A percentile compares a stretch with the other conserved stretches of the same genome.
Evolutionary conservation across 2,113 vertebrate species (phyloP).

Genomic region (Hydrochoerus hydrochaeris): DNA sequence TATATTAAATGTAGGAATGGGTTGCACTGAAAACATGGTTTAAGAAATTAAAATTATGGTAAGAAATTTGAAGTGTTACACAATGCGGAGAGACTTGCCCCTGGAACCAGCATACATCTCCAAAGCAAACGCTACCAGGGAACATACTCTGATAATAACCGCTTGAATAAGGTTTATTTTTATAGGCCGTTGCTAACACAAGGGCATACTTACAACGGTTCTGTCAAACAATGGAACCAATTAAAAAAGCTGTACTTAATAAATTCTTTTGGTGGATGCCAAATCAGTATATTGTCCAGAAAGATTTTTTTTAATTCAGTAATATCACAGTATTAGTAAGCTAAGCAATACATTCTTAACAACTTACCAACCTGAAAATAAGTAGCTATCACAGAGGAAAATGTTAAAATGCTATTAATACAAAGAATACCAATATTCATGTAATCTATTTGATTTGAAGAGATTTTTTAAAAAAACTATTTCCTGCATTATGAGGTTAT

Average conservation of each 20-base stretch:
- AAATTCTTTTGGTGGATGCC: constrained; percentile 74
- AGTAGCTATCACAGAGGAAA: not conserved
- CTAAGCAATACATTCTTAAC: not conserved
- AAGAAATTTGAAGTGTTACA: constrained; percentile 68
- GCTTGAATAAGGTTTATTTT: constrained; percentile 82
- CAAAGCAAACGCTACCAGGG: constrained; percentile 80
- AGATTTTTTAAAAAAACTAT: not conserved
- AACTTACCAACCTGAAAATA: constrained; percentile 23
- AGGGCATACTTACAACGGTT: constrained; percentile 77
- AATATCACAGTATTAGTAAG: not conserved
- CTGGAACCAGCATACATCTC: constrained; percentile 75
- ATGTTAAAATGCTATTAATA: not conserved
- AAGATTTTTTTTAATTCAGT: not conserved
- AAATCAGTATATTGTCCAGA: constrained; percentile 51
- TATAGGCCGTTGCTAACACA: constrained; percentile 85
- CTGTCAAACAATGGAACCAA: constrained; percentile 79
- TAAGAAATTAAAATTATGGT: not conserved
- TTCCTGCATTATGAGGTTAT: not conserved
- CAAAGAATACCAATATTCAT: not conserved
- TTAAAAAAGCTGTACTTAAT: constrained; percentile 56
- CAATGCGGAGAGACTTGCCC: constrained; percentile 63
- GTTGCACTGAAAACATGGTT: not conserved
- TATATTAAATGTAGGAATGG: not conserved
- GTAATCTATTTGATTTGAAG: not conserved
- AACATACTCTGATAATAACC: constrained; percentile 66